These are phyloP conservation scores for Malurus elegans DNA, from an alignment of 2,113 vertebrate genomes.

Conservation along the genomic window DNA sequence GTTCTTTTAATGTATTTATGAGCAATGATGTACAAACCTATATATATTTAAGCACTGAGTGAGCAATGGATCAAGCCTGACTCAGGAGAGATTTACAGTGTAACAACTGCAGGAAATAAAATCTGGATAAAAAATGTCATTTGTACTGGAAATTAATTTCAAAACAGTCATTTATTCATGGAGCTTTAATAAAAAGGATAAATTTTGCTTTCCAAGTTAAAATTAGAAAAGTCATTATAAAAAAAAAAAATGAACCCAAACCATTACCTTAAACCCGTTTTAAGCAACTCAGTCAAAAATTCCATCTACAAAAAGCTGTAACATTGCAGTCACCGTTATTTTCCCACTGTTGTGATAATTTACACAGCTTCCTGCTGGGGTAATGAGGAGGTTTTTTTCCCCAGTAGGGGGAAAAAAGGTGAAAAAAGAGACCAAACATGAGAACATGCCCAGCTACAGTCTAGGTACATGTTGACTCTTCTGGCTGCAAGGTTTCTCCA, in stretches of 20 bases:
- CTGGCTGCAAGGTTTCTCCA: background rate
- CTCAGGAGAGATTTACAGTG: background rate
- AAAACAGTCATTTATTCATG: background rate
- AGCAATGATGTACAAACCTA: background rate
- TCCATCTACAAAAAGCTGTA: background rate
- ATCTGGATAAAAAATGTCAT: background rate
- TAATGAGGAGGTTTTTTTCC: too few relatives aligned
- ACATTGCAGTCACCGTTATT: background rate
- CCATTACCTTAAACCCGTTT: background rate
- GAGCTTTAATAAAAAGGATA: background rate
- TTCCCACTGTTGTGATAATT: background rate
- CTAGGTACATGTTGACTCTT: background rate
- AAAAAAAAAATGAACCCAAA: background rate
- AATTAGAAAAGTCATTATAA: background rate
- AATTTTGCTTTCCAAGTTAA: background rate
- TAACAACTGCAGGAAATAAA: background rate
- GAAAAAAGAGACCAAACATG: background rate
- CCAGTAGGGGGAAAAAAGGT: accelerated
- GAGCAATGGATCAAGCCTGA: background rate
- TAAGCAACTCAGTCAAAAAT: background rate
- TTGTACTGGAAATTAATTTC: background rate
- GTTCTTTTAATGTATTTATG: slow-evolving; percentile 32
- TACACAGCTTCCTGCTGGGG: background rate
- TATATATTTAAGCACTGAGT: background rate
- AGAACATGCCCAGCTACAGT: background rate